These are phyloP conservation scores for Cyclopterus lumpus DNA, from an alignment of 2,797 vertebrate genomes.

Conservation along the genomic window DNA sequence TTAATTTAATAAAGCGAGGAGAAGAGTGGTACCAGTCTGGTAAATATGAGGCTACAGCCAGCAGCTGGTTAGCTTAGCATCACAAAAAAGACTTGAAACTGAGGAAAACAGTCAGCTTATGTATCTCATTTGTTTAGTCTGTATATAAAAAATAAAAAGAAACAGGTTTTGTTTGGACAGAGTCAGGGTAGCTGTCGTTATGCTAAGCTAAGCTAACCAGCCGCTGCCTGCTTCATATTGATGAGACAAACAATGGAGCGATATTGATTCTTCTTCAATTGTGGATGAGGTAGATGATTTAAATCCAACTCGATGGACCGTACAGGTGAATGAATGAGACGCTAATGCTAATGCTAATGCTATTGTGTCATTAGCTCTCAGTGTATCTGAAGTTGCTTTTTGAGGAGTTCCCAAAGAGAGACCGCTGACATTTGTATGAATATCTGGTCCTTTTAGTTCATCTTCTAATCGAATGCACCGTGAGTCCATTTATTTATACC, in stretches of 20 bases:
- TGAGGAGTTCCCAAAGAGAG: background rate
- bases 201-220: constrained; percentile 17
- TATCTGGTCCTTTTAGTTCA: background rate
- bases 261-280: background rate
- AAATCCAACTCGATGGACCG: background rate
- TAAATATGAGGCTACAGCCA: background rate
- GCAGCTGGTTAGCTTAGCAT: background rate
- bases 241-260: background rate
- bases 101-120: background rate
- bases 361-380: background rate
- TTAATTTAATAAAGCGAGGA: background rate
- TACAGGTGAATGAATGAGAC: background rate
- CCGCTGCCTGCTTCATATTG: background rate
- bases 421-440: background rate
- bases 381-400: background rate
- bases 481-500: constrained; percentile 1
- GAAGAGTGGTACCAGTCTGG: background rate
- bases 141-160: background rate
- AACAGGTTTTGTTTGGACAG: background rate
- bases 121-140: background rate
- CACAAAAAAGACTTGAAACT: background rate
- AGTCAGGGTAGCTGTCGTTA: background rate
- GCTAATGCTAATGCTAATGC: background rate
- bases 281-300: too few relatives aligned
- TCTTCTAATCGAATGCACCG: background rate